Percentiles rank a stretch among this genome's conserved stretches.
Evolutionary conservation across 35 echinoderm and acorn worm genomes (phyloP).

Genomic region (Stichopus chloronotus): DNA sequence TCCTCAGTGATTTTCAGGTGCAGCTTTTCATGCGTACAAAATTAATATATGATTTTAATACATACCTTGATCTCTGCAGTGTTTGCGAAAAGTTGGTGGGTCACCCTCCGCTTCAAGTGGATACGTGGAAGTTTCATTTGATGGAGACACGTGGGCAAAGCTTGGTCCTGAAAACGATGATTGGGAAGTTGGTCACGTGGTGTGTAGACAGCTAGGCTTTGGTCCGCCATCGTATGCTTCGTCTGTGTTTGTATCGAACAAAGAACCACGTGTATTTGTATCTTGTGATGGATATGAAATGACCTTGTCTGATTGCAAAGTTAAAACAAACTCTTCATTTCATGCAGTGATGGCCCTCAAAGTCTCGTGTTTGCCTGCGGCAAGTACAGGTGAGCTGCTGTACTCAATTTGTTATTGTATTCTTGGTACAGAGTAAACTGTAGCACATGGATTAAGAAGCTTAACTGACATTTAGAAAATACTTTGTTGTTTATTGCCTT

Average conservation of each 20-base stretch:
- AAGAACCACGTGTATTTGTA: not conserved
- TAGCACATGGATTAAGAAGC: too few species aligned
- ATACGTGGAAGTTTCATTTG: not conserved
- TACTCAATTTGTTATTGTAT: not conserved
- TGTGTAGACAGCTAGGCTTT: conserved; percentile 1
- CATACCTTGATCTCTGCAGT: not conserved
- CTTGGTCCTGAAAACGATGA: not conserved
- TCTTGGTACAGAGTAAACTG: not conserved
- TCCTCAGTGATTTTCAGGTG: too few species aligned
- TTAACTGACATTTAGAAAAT: too few species aligned
- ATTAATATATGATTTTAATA: too few species aligned
- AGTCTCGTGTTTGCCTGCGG: not conserved
- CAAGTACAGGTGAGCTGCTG: not conserved
- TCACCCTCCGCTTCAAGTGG: not conserved
- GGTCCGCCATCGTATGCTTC: not conserved
- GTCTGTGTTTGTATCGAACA: not conserved
- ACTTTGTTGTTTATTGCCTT: too few species aligned
- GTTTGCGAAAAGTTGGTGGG: not conserved
- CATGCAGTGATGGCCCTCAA: not conserved
- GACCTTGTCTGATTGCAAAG: not conserved
- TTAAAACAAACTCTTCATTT: not conserved
- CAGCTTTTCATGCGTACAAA: too few species aligned
- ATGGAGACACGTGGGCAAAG: not conserved
- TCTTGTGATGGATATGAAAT: not conserved
- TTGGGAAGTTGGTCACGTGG: not conserved